Percentiles rank a stretch among this genome's conserved stretches.
Conservation (phyloP, 2,797 vertebrate genomes). For the Distichodus sexfasciatus region DNA sequence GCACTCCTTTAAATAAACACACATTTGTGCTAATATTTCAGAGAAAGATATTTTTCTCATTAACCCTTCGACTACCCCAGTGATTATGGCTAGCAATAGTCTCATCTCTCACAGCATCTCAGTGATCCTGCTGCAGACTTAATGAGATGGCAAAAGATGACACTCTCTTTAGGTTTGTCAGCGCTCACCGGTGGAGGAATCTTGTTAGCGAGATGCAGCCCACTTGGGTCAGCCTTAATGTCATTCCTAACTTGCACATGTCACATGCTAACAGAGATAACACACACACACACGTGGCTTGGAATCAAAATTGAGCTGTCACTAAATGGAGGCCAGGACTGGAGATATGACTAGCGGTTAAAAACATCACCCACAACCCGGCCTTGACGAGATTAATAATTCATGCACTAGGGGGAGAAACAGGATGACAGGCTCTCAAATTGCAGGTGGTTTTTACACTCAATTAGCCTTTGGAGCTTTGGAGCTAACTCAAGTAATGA, state of each 20-base stretch:
- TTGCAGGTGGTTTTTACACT: slow-evolving; percentile 61
- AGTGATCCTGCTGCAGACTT: slow-evolving; percentile 19
- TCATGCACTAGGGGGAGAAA: slow-evolving; percentile 61
- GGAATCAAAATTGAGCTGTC: slow-evolving; percentile 20
- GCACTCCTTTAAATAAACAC: no score
- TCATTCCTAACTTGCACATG: slow-evolving; percentile 4
- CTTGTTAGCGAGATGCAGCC: slow-evolving; percentile 7
- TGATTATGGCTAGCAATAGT: slow-evolving; percentile 12
- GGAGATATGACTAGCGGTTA: slow-evolving; percentile 35
- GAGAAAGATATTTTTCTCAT: background rate
- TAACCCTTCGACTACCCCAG: background rate
- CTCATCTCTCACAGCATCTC: background rate
- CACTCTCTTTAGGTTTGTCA: background rate
- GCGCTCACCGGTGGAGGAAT: background rate
- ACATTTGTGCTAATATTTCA: no score
- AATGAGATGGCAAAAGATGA: slow-evolving; percentile 36
- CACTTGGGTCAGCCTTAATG: background rate
- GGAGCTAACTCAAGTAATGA: slow-evolving; percentile 70
- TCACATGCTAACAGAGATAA: background rate
- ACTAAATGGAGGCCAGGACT: slow-evolving; percentile 5
- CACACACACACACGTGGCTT: background rate
- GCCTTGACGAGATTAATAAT: background rate
- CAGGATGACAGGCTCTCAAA: slow-evolving; percentile 59
- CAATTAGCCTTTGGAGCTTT: slow-evolving; percentile 72
- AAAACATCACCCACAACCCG: slow-evolving; percentile 39